These are phyloP conservation scores for Nemopilema nomurai DNA, from an alignment of 30 jellyfish, hydroid and myxozoan species.

Conservation along the genomic window DNA sequence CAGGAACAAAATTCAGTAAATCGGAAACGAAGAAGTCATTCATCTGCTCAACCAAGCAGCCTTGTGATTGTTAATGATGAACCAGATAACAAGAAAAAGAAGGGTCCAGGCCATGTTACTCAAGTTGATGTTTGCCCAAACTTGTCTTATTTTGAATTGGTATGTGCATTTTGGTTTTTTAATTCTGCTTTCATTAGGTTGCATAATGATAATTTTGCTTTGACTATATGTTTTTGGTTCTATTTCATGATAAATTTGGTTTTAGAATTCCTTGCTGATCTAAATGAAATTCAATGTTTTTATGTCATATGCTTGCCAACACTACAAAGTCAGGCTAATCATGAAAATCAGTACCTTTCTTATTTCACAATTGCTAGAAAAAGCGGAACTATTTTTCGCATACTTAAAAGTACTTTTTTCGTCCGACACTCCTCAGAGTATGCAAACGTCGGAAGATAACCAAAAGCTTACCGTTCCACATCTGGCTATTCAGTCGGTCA, in stretches of 20 bases:
- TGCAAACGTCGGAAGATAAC: no score
- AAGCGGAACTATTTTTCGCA: no score
- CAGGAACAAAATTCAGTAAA: background rate
- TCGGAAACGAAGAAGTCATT: conserved; percentile 43
- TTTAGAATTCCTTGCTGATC: background rate
- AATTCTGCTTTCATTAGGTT: background rate
- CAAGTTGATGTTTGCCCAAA: background rate
- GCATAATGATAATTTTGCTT: background rate
- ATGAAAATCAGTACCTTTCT: background rate
- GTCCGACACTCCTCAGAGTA: no score
- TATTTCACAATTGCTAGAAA: no score
- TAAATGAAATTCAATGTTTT: background rate
- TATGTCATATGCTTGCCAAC: background rate
- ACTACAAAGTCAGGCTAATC: no score
- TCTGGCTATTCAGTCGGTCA: no score
- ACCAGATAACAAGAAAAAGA: conserved; percentile 40
- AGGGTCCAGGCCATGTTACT: background rate
- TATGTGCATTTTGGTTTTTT: background rate
- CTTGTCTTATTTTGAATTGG: conserved; percentile 16
- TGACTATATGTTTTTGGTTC: no score
- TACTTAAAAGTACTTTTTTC: no score
- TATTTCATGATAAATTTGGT: background rate
- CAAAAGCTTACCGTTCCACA: no score
- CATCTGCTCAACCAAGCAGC: background rate
- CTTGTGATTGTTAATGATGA: conserved; percentile 30